Base-by-base conservation (phyloP, 2,113 vertebrate genomes). In the Lycocorax pyrrhopterus region DNA sequence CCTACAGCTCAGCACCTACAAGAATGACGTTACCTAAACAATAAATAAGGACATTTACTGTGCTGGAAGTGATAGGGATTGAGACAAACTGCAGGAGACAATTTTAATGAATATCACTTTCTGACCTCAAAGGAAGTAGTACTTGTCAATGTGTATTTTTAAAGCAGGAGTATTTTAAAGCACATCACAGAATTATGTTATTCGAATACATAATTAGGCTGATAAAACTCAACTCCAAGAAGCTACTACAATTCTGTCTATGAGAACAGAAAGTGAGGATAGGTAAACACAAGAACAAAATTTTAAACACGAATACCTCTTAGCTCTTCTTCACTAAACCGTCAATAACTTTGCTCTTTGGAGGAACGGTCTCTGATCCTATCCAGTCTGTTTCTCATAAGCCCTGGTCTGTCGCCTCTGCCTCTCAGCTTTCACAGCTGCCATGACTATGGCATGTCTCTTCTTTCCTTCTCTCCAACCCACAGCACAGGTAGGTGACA, bases 251-350 rank as follows among this genome's bases (percentile, higher is more conserved):
- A 5, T 51, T 77, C 25, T 5, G 1, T 39, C 62, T 80, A 56
- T 1, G 1, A 72, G 52, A 91, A 75, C 11, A 75, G 44, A 56
- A 88, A 75, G n/a, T 8, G 21, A 74, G 29, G 43, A 30, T 33
- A 71, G 74, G 81, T 16, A 94, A 89, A 47, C 6, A 72, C 6
- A 6, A 73, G 39, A 83, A 76, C 5, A 63, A 75, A 76, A 72
- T 60, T 77, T 85, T 56, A 84, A 90, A 90, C 39, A 79, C 29
- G 74, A 86, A 91, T 97, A 96, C 95, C 96, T 95, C 47, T 86
- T 41, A 58, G 58, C 8, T 74, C 16, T 56, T 95, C 84, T 91
- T 93, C 90, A 64, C 21, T 52, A 91, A 74, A 55, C 15, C 0
- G 0, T 49, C 84, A 89, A 3, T n/a, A 79, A 21, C 58, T 75